Conservation (phyloP, 2,888 invertebrate genomes). For the Athripsodes cinereus region DNA sequence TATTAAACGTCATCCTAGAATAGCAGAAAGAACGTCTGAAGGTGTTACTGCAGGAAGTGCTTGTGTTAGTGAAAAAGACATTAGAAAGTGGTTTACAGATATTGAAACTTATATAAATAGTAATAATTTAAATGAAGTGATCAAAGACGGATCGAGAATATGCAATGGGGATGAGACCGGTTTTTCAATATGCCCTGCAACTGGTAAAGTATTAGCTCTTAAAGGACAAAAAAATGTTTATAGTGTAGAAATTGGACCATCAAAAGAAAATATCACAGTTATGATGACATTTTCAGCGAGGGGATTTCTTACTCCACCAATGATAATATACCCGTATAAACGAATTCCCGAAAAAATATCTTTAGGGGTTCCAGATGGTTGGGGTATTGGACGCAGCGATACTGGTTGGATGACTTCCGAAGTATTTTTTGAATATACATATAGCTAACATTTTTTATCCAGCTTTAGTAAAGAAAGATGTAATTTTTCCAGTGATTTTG, state of each 20-base stretch:
- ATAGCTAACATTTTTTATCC: neutral
- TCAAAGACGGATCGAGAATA: neutral
- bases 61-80: conserved; percentile 1
- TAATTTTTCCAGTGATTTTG: neutral
- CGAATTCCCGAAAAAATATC: too few relatives aligned
- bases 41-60: conserved; percentile 2
- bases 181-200: conserved; percentile 1
- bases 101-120: neutral
- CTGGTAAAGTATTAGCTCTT: conserved; percentile 1
- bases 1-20: conserved; percentile 1
- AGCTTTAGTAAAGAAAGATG: neutral
- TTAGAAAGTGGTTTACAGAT: neutral
- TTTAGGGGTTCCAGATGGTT: too few relatives aligned
- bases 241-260: neutral
- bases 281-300: conserved; percentile 8
- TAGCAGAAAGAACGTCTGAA: conserved; percentile 1
- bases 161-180: conserved; percentile 10
- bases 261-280: conserved; percentile 6
- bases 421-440: neutral
- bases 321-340: conserved; percentile 1
- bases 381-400: neutral
- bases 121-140: neutral
- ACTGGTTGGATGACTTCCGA: neutral
- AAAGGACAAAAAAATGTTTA: conserved; percentile 7
- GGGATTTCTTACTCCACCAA: neutral